phyloP scores from a whole-genome alignment of 1,140 invertebrate genomes.

The Neodiprion fabricii region DNA sequence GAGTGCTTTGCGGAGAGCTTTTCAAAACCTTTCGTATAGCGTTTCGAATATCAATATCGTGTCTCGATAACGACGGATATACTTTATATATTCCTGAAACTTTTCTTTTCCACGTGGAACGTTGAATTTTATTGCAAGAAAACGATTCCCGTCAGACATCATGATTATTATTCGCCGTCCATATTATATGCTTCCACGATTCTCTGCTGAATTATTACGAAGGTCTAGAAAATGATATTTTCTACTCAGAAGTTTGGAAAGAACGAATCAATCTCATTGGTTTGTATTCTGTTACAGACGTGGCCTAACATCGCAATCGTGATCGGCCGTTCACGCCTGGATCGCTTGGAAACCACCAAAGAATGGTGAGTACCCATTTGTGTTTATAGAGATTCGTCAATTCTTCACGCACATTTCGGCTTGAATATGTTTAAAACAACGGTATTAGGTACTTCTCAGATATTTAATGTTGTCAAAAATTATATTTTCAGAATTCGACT shows the following conservation, averaged over 20 bases:
- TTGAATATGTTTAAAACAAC: too few species aligned
- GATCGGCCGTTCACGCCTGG: conserved; percentile 29
- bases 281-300: conserved; percentile 32
- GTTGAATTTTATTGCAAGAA: not conserved
- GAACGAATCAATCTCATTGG: conserved; percentile 20
- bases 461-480: not conserved
- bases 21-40: not conserved
- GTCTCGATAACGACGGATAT: not conserved
- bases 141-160: not conserved
- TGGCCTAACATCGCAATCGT: conserved; percentile 31
- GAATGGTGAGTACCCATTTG: conserved; percentile 24
- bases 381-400: too few species aligned
- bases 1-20: not conserved
- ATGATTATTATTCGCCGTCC: not conserved
- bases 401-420: too few species aligned
- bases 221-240: too few species aligned
- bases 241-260: too few species aligned
- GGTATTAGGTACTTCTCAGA: too few species aligned
- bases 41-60: not conserved
- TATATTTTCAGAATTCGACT: not conserved
- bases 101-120: not conserved
- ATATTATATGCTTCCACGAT: too few species aligned
- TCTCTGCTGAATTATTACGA: too few species aligned
- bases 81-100: not conserved
- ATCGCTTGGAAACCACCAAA: conserved; percentile 28